Percentiles rank a stretch among this genome's conserved stretches.
Evolutionary conservation across 2,113 vertebrate genomes (phyloP).

Genomic region (Pangasianodon hypophthalmus): DNA sequence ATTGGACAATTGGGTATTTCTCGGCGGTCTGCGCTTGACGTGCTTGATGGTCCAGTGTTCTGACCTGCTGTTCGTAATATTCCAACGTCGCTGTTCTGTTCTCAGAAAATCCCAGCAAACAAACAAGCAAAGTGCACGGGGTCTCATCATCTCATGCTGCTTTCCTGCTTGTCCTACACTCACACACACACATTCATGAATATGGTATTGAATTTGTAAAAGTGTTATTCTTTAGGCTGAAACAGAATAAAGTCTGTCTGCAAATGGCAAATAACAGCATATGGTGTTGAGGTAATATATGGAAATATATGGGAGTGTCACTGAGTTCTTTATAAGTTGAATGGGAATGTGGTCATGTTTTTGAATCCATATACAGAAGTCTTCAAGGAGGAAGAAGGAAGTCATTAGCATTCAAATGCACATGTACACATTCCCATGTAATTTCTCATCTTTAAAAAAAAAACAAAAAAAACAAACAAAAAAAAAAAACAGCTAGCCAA

Average conservation of each 20-base stretch:
- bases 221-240: neutral
- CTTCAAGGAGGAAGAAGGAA: neutral
- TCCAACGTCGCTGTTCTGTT: neutral
- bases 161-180: neutral
- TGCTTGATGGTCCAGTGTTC: neutral
- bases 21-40: neutral
- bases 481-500: neutral
- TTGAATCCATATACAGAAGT: neutral
- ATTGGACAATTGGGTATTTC: constrained; percentile 8
- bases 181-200: neutral
- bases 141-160: neutral
- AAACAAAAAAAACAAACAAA: neutral
- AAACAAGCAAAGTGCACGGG: neutral
- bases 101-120: constrained; percentile 6
- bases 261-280: neutral
- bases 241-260: neutral
- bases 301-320: neutral
- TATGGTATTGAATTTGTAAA: neutral
- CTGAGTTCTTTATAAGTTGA: neutral
- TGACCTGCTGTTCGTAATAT: neutral
- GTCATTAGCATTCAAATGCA: neutral
- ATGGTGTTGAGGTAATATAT: neutral
- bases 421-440: neutral
- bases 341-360: neutral
- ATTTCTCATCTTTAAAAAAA: too few relatives aligned